Evolutionary conservation across 2,888 invertebrate species (phyloP).

Genomic region (Idaea aversata): DNA sequence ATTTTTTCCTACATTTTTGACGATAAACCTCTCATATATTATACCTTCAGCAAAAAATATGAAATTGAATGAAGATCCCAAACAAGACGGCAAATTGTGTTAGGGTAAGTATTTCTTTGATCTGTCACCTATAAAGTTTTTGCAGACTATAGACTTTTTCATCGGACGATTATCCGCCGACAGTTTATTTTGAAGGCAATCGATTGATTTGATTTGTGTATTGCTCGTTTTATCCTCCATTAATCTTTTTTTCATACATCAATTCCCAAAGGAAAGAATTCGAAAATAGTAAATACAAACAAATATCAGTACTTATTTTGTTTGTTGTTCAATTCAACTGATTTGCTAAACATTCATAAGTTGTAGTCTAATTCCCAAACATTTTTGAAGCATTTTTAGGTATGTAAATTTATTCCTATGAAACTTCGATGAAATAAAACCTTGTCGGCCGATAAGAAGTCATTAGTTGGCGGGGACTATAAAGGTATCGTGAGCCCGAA

Average conservation of each 20-base stretch:
- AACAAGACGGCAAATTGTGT: constrained; percentile 28
- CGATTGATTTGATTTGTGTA: no score
- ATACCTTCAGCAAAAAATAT: constrained; percentile 9
- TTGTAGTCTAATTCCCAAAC: no score
- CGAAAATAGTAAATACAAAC: no score
- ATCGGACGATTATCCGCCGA: background rate
- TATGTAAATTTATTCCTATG: no score
- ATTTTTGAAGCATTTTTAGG: no score
- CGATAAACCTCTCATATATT: constrained; percentile 4
- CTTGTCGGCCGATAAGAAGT: background rate
- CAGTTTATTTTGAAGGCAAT: no score
- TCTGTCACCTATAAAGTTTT: constrained; percentile 19
- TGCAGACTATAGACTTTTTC: background rate
- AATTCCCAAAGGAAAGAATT: no score
- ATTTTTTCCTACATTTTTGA: constrained; percentile 12
- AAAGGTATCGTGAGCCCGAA: constrained; percentile 17
- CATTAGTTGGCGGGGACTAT: background rate
- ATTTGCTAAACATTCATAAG: no score
- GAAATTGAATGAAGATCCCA: constrained; percentile 30
- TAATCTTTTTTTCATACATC: no score
- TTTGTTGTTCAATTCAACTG: no score
- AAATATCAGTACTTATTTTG: no score
- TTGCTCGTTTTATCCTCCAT: no score
- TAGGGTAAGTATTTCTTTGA: constrained; percentile 30
- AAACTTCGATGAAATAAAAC: background rate